phyloP scores from a whole-genome alignment of 2,888 invertebrate species.

The Eilema griseolum region DNA sequence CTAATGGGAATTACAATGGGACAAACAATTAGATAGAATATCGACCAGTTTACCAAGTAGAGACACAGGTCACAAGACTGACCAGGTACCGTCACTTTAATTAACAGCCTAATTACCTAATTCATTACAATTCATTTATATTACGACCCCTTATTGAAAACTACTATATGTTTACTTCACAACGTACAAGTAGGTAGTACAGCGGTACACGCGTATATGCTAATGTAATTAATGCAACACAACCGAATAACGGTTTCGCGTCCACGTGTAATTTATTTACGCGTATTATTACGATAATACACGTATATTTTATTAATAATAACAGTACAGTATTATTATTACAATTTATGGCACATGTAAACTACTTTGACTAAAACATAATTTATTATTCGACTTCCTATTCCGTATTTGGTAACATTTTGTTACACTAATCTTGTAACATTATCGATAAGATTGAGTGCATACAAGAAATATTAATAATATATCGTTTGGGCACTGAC shows the following conservation, averaged over 20 bases:
- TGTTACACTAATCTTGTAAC: slow-evolving; percentile 30
- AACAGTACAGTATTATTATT: slow-evolving; percentile 15
- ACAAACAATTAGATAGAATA: no score
- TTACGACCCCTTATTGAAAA: background rate
- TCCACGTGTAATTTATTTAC: slow-evolving; percentile 15
- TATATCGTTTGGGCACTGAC: slow-evolving; percentile 41
- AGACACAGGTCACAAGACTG: no score
- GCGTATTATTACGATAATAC: background rate
- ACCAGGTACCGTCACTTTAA: no score
- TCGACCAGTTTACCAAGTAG: no score
- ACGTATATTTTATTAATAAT: background rate
- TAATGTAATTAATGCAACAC: slow-evolving; percentile 1
- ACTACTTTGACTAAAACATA: slow-evolving; percentile 32
- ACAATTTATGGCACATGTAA: slow-evolving; percentile 35
- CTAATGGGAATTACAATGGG: no score
- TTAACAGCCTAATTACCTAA: no score
- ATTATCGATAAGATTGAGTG: slow-evolving; percentile 43
- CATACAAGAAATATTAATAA: slow-evolving; percentile 50
- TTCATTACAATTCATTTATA: no score
- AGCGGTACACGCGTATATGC: background rate
- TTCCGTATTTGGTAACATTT: slow-evolving; percentile 35
- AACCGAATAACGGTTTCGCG: background rate
- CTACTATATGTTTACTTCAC: background rate
- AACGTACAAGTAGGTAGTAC: background rate
- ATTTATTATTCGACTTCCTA: slow-evolving; percentile 37